Conservation (phyloP, 23 tunicate genomes). For the Ciona savignyi region DNA sequence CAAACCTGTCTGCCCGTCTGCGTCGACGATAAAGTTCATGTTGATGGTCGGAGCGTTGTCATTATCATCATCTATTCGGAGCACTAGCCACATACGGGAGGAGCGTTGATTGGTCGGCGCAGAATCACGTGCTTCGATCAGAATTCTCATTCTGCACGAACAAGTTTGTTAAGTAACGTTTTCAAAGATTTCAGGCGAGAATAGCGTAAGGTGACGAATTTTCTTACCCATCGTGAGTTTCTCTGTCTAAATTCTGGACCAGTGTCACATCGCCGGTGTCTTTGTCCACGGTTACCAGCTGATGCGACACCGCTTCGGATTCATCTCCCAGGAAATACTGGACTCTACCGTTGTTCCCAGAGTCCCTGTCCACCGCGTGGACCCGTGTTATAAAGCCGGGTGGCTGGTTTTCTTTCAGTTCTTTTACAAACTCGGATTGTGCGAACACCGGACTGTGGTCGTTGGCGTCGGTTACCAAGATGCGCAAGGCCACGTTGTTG, state of each 20-base stretch:
- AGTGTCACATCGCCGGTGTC: constrained; percentile 33
- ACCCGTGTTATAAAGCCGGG: constrained; percentile 26
- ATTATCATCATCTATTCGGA: constrained; percentile 60
- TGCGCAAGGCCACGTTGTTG: constrained; percentile 17
- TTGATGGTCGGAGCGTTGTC: constrained; percentile 68
- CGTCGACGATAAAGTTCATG: constrained; percentile 38
- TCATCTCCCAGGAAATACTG: constrained; percentile 14
- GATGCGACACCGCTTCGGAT: not conserved
- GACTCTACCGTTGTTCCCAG: constrained; percentile 23
- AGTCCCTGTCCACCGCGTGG: constrained; percentile 27
- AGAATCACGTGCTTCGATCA: constrained; percentile 49
- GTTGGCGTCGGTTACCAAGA: constrained; percentile 60
- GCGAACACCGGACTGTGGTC: constrained; percentile 67
- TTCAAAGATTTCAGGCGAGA: no score
- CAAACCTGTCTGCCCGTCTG: constrained; percentile 32
- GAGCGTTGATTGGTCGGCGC: constrained; percentile 25
- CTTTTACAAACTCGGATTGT: constrained; percentile 8
- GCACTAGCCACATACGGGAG: constrained; percentile 25
- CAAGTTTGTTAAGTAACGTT: not conserved
- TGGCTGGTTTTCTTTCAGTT: constrained; percentile 16
- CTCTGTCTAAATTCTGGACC: constrained; percentile 32
- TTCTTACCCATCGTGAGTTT: constrained; percentile 75
- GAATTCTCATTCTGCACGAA: constrained; percentile 28
- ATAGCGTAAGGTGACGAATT: no score
- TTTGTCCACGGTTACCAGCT: constrained; percentile 29